Evolutionary conservation across 2,888 invertebrate species (phyloP), one percentile per base, ranked within the genome.

Genomic region (Galerucella nymphaeae): DNA sequence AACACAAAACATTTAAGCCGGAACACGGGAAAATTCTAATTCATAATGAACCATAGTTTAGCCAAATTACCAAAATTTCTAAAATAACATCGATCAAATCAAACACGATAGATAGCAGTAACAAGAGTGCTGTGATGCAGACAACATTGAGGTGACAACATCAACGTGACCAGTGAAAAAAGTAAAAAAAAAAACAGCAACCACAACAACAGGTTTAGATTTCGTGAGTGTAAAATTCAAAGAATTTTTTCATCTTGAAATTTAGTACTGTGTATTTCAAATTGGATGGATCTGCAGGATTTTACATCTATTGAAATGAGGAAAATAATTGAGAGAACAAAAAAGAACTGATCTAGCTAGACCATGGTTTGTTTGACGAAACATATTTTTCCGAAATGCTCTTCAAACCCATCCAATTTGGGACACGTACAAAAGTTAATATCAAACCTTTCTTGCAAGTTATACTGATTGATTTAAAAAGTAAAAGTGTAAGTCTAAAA

Each of bases 61-160:
- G 48, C n/a, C 10, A 18, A 53, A 18, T 18, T 53, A 10, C 53
- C 10, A 53, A 18, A 53, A 53, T 16, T 3, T 53, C 53, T 53
- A 53, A 18, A 53, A 10, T 53, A 53, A 53, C 16, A 53, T 1
- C 30, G 30, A 38, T 38, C 53, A 53, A 66, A 18, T 66, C 18
- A 38, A 57, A 38, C 57, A 70, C 62, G 45, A 41, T 30, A 69
- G 53, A 23, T 23, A 72, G 65, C 69, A 69, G 16, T 69, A 64
- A 59, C 55, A 72, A 63, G 20, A 64, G 69, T 72, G 72, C 72
- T 80, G 82, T 83, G 83, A 84, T 85, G 83, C 84, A 83, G 82
- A 84, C 83, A 84, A 85, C 84, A 85, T 82, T 80, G 73, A 80
- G 80, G 82, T 84, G 83, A 84, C 84, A 84, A 84, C 84, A 84